A percentile compares a stretch with the other conserved stretches of the same genome.
Conservation (phyloP, 2,888 invertebrate species). For the Phengaris alcon region DNA sequence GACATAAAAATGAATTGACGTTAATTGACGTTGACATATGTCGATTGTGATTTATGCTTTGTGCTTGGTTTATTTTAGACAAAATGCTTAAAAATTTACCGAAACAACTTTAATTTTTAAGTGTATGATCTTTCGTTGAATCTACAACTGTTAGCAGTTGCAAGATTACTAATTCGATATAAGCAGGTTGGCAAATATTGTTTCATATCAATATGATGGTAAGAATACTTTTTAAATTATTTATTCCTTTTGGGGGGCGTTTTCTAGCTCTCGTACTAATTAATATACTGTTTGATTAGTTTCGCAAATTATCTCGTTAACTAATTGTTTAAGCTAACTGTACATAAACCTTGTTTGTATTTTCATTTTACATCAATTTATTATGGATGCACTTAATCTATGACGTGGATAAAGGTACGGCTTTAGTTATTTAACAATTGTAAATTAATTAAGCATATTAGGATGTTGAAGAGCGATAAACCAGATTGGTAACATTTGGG, state of each 20-base stretch:
- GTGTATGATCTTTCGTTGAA: background rate
- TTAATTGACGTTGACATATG: background rate
- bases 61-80: background rate
- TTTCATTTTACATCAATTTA: background rate
- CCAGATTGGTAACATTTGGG: background rate
- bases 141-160: no score
- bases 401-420: background rate
- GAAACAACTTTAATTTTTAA: background rate
- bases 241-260: slow-evolving; percentile 22
- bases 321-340: background rate
- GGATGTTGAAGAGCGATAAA: background rate
- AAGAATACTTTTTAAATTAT: slow-evolving; percentile 1
- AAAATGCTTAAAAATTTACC: slow-evolving; percentile 1
- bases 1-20: no score
- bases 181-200: background rate
- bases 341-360: background rate
- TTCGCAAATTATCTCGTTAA: background rate
- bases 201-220: background rate
- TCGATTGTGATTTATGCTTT: background rate
- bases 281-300: background rate
- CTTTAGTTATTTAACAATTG: background rate
- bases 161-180: background rate
- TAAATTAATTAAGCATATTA: background rate
- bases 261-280: background rate
- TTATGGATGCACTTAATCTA: background rate